These are phyloP conservation scores for Eumerus sabulonum DNA, from an alignment of 2,888 invertebrate species.

Conservation along the genomic window DNA sequence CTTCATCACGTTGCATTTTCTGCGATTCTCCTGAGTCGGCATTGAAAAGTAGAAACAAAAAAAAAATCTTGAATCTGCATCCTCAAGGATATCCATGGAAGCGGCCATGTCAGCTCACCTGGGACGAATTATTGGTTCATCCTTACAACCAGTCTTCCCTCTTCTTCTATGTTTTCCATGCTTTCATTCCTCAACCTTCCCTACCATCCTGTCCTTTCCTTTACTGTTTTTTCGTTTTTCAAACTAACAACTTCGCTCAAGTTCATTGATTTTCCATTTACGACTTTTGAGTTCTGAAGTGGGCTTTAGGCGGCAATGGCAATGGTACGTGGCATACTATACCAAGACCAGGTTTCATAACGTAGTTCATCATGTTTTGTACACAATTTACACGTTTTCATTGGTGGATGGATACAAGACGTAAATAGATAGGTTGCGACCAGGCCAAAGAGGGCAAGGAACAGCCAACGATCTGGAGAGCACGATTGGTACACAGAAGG, in stretches of 20 bases:
- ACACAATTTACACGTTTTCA: conserved; percentile 59
- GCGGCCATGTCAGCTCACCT: conserved; percentile 53
- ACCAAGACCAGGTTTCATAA: neutral
- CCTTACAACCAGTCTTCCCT: conserved; percentile 42
- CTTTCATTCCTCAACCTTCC: conserved; percentile 2
- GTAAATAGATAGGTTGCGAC: conserved; percentile 1
- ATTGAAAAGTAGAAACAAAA: conserved; percentile 1
- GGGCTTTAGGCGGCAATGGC: conserved; percentile 61
- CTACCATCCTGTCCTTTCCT: neutral
- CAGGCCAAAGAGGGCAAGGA: conserved; percentile 22
- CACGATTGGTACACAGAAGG: conserved; percentile 12
- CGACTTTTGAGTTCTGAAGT: conserved; percentile 66
- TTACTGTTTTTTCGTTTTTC: conserved; percentile 14
- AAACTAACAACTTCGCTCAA: conserved; percentile 68
- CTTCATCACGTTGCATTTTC: conserved; percentile 6
- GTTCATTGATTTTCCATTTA: conserved; percentile 68
- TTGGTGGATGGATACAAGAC: neutral
- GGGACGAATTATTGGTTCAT: conserved; percentile 63
- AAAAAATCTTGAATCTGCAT: conserved; percentile 22
- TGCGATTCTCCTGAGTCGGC: neutral
- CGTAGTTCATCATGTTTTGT: conserved; percentile 64
- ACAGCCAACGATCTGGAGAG: conserved; percentile 27
- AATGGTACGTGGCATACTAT: conserved; percentile 6
- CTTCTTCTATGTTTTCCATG: too few relatives aligned
- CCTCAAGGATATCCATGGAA: conserved; percentile 33